Conservation (phyloP, 2,797 vertebrate species). For the Chanos chanos region DNA sequence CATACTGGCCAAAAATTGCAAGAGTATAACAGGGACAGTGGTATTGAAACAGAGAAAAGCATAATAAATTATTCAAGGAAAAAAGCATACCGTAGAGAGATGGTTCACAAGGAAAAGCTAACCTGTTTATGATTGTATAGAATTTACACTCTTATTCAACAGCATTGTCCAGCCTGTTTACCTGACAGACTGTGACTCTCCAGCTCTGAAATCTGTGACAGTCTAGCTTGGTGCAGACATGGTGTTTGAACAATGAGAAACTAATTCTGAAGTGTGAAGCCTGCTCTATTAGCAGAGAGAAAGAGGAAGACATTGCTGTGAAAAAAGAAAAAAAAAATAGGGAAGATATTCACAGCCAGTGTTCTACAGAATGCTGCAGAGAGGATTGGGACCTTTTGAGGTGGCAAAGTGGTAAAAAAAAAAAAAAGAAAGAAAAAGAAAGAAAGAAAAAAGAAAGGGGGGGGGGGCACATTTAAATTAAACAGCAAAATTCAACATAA, state of each 20-base stretch:
- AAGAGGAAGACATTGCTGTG: conserved; percentile 49
- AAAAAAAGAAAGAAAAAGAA: conserved; percentile 32
- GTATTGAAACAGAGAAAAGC: too few species aligned
- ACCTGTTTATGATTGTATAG: too few species aligned
- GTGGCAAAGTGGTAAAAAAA: conserved; percentile 43
- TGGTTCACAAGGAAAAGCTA: too few species aligned
- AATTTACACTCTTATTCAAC: too few species aligned
- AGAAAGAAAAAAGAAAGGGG: conserved; percentile 38
- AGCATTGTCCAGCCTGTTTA: too few species aligned
- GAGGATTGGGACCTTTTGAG: conserved; percentile 50
- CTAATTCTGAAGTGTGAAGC: conserved; percentile 56
- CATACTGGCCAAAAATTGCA: too few species aligned
- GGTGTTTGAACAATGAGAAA: conserved; percentile 42
- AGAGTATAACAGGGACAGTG: too few species aligned
- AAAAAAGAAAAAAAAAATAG: conserved; percentile 33
- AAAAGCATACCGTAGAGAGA: too few species aligned
- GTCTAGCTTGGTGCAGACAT: too few species aligned
- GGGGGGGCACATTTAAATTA: conserved; percentile 50
- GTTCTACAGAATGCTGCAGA: conserved; percentile 40
- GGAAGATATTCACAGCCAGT: conserved; percentile 50
- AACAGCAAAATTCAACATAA: conserved; percentile 51
- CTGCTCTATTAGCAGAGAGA: conserved; percentile 53
- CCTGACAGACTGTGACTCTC: too few species aligned
- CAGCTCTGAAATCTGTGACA: too few species aligned
- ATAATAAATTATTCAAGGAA: too few species aligned